Base-by-base conservation (phyloP, 2,797 vertebrate genomes). In the Synanceia verrucosa region DNA sequence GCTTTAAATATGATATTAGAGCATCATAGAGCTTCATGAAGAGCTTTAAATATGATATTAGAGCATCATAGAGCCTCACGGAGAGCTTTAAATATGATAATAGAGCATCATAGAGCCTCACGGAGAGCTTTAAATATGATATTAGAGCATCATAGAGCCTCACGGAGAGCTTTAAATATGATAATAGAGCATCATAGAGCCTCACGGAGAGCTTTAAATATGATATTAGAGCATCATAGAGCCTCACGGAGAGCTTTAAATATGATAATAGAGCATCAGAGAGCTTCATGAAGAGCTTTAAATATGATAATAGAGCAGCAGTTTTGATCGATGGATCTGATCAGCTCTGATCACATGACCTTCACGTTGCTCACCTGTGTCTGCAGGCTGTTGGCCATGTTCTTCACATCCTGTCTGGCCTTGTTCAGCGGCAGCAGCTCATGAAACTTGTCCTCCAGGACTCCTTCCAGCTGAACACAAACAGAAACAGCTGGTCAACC, bases 341-440 rank as follows among this genome's bases (percentile, higher is more conserved):
- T n/a, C n/a, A n/a, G n/a, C n/a, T 48, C 23, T 59, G 46, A 26
- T 23, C 18, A 57, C 28, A 36, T 50, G 18, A n/a, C n/a, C n/a
- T 47, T 53, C 24, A 23, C 13, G 7, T 13, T 2, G 31, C 52
- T 76, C 31, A 88, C 89, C 34, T 4, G 0, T 0, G 0, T 1
- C 73, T 91, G 52, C 19, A 55, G 19, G 11, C 19, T 23, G 2
- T 36, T 7, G 4, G 52, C 52, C 31, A 36, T 34, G 52, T 9
- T 5, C 31, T 23, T 33, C n/a, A 34, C 19, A 1, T 34, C 7
- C 1, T 9, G 1, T 55, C 23, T 0, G 5, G 86, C 68, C 2
- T 4, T 0, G 56, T 88, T 63, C 72, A 91, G 65, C 33, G 89
- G 88, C 23, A 89, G 9, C 0, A 46, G 0, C 0, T 14, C 0